A percentile compares a stretch with the other conserved stretches of the same genome.
Evolutionary conservation across 2,797 vertebrate species (phyloP).

Genomic region (Gymnoscopelus braueri): DNA sequence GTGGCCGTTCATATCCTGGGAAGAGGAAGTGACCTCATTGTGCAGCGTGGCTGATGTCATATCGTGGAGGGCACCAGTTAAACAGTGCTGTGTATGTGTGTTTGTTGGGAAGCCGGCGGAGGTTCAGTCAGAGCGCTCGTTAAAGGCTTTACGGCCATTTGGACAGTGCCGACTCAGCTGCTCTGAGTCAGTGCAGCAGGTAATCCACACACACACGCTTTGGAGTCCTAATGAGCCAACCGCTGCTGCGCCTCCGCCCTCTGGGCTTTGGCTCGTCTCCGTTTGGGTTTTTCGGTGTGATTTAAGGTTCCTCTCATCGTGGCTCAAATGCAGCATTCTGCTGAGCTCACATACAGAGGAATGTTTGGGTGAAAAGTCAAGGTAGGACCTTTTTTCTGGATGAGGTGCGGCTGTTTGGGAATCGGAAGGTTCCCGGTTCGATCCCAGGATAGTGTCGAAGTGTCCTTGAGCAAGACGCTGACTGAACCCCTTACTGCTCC

Average conservation of each 20-base stretch:
- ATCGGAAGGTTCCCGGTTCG: too few species aligned
- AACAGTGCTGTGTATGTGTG: constrained; percentile 27
- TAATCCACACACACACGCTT: constrained; percentile 29
- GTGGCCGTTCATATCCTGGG: constrained; percentile 48
- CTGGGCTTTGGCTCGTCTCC: constrained; percentile 4
- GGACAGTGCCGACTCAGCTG: constrained; percentile 61
- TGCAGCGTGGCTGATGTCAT: constrained; percentile 53
- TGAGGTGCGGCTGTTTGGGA: too few species aligned
- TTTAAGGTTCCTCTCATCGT: constrained; percentile 23
- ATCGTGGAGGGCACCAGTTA: constrained; percentile 34
- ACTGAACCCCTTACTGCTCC: too few species aligned
- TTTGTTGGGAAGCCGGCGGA: too few species aligned
- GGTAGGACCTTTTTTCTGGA: too few species aligned
- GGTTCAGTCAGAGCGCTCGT: constrained; percentile 54
- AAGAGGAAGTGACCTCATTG: constrained; percentile 39
- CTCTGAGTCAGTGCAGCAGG: constrained; percentile 55
- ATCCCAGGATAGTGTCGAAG: too few species aligned
- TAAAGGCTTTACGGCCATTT: constrained; percentile 58
- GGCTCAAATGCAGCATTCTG: constrained; percentile 24
- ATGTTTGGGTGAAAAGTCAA: constrained; percentile 41
- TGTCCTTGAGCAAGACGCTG: too few species aligned
- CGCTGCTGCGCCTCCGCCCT: constrained; percentile 13
- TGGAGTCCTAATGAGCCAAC: constrained; percentile 13
- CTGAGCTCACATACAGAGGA: constrained; percentile 32
- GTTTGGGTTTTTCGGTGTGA: constrained; percentile 21